Percentiles rank a stretch among this genome's conserved stretches.
phyloP scores from a whole-genome alignment of 2,113 vertebrate species.

The Psittacula cyanocephala region DNA sequence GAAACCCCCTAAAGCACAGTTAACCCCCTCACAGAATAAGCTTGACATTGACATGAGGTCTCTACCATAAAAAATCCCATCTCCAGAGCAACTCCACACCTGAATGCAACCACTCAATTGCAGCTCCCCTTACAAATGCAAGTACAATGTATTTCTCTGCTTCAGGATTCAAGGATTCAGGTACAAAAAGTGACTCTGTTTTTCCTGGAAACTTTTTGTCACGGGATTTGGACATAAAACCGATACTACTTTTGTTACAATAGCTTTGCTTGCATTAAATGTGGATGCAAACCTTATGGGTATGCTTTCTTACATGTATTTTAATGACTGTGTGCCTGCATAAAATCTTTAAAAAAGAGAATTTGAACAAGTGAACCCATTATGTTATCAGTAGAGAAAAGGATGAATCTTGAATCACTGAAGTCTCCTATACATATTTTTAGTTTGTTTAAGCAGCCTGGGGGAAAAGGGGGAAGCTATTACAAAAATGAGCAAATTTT shows the following conservation, averaged over 20 bases:
- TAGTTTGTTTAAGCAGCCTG: not conserved
- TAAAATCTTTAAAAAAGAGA: conserved; percentile 13
- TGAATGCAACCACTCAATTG: not conserved
- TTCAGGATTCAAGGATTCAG: not conserved
- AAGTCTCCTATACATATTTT: not conserved
- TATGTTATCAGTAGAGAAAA: not conserved
- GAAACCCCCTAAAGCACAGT: not conserved
- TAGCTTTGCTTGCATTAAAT: not conserved
- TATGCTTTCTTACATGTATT: not conserved
- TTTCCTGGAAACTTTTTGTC: not conserved
- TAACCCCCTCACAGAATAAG: not conserved
- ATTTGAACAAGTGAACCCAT: conserved; percentile 5
- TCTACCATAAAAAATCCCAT: not conserved
- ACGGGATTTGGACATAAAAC: not conserved
- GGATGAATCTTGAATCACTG: not conserved
- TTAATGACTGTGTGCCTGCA: conserved; percentile 1
- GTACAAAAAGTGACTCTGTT: not conserved
- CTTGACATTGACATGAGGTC: not conserved
- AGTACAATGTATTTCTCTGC: not conserved
- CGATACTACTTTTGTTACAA: not conserved
- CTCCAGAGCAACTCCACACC: not conserved
- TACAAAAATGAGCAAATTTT: not conserved
- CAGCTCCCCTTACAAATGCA: not conserved
- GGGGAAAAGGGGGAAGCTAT: not conserved
- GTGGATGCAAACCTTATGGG: conserved; percentile 2